Evolutionary conservation across 2,888 invertebrate species (phyloP), one percentile per base, ranked within the genome.

Genomic region (Drosophila colorata): DNA sequence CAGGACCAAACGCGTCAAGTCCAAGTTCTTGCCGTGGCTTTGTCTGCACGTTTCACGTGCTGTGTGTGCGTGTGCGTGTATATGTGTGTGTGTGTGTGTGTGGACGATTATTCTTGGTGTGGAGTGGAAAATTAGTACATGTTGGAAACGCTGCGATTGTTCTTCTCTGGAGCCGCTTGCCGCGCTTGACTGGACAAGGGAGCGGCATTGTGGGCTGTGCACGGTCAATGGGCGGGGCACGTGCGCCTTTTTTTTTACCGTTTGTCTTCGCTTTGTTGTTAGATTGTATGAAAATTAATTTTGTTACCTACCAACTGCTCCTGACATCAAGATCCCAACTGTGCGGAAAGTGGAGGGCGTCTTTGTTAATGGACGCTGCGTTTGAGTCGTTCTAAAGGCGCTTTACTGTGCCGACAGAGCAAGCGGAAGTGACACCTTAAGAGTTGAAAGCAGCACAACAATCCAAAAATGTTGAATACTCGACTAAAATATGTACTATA

Each of bases 61-160:
- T 48, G 18, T 46, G 43, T 57, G 28, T 65, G 47, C 60, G 47
- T 41, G n/a, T 66, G 14, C 41, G 43, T 60, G 18, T 41, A 59
- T 48, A 47, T 47, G 47, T 31, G 52, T 20, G 31, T 31, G n/a
- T 33, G 51, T 63, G 65, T 56, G 51, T 61, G 51, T 16, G 41
- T 40, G 44, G 60, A 37, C 61, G 81, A 80, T 88, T 88, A 78
- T 87, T 76, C 77, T 68, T 81, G 85, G 85, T 78, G 88, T 81
- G 63, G 85, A 85, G 85, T 89, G 89, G 82, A 89, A 85, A 85
- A 85, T 85, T 85, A 85, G 85, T 85, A 85, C 85, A 89, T 84
- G 89, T 75, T 87, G 78, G 78, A 75, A 82, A 73, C 46, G 69
- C 81, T 68, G 68, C 83, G 86, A 85, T 87, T 84, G 88, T 87